Evolutionary conservation across 2,797 vertebrate genomes (phyloP).

Genomic region (Urosaurus nigricauda): DNA sequence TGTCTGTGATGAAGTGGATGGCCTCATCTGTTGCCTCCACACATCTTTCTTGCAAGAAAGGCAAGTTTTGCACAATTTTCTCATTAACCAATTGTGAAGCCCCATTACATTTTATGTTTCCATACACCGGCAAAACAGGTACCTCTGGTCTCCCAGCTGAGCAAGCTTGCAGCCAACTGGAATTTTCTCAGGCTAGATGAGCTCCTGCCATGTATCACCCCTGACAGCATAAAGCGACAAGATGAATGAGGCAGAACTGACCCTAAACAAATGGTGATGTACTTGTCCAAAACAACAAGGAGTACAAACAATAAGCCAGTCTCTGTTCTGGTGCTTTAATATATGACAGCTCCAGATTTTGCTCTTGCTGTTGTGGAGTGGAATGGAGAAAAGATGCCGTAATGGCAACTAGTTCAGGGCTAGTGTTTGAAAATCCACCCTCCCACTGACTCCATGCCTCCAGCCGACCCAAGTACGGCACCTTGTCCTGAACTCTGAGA

Average conservation of each 20-base stretch:
- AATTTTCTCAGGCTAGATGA: not conserved
- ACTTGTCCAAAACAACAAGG: slow-evolving; percentile 1
- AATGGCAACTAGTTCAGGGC: not conserved
- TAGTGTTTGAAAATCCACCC: not conserved
- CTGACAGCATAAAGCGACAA: not conserved
- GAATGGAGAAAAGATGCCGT: not conserved
- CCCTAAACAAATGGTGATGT: slow-evolving; percentile 9
- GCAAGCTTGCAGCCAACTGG: not conserved
- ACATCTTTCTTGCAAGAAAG: not conserved
- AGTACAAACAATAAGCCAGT: not conserved
- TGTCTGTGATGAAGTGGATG: not conserved
- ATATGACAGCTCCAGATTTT: not conserved
- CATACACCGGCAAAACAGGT: not conserved
- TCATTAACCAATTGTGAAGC: not conserved
- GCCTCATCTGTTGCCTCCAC: not conserved
- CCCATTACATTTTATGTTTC: not conserved
- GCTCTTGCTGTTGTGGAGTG: not conserved
- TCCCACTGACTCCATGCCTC: not conserved
- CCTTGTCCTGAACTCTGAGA: not conserved
- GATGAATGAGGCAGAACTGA: slow-evolving; percentile 25
- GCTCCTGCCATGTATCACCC: not conserved
- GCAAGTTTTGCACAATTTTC: not conserved
- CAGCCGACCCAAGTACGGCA: not conserved
- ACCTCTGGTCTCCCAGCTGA: not conserved
- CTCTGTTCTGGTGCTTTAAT: not conserved